Percentiles rank a stretch among this genome's conserved stretches.
These are phyloP conservation scores for Drosophila mimica DNA, from an alignment of 2,888 invertebrate species.

Conservation along the genomic window DNA sequence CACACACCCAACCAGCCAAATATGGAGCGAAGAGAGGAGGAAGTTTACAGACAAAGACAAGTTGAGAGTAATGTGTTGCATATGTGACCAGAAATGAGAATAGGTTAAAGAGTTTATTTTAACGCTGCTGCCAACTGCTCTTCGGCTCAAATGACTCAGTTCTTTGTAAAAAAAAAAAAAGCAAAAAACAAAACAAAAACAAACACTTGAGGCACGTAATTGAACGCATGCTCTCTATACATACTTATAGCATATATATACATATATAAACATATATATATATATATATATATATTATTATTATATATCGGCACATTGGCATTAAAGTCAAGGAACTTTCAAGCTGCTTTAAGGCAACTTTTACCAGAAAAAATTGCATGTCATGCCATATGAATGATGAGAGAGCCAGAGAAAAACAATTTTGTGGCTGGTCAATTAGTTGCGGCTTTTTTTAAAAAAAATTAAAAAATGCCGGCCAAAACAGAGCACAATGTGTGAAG, in stretches of 20 bases:
- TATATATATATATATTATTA: conserved; percentile 27
- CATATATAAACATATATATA: background rate
- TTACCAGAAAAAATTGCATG: conserved; percentile 64
- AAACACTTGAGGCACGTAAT: conserved; percentile 53
- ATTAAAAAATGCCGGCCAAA: conserved; percentile 34
- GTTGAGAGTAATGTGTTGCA: conserved; percentile 26
- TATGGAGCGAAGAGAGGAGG: conserved; percentile 14
- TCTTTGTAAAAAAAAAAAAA: conserved; percentile 9
- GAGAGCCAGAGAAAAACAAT: conserved; percentile 36
- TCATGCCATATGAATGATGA: conserved; percentile 70
- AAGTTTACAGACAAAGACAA: conserved; percentile 6
- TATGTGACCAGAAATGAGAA: conserved; percentile 47
- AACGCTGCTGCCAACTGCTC: conserved; percentile 22
- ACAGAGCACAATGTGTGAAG: conserved; percentile 42
- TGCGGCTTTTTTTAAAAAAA: conserved; percentile 51
- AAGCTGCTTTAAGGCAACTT: conserved; percentile 68
- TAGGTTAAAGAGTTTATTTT: conserved; percentile 33
- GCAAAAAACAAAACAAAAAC: background rate
- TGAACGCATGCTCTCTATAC: conserved; percentile 27
- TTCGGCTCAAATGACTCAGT: conserved; percentile 43
- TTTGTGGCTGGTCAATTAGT: conserved; percentile 62
- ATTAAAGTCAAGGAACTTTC: conserved; percentile 72
- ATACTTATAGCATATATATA: conserved; percentile 1
- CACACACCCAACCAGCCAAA: conserved; percentile 22
- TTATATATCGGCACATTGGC: conserved; percentile 35